phyloP scores from a whole-genome alignment of 2,113 vertebrate species.

The Sylvietta virens region DNA sequence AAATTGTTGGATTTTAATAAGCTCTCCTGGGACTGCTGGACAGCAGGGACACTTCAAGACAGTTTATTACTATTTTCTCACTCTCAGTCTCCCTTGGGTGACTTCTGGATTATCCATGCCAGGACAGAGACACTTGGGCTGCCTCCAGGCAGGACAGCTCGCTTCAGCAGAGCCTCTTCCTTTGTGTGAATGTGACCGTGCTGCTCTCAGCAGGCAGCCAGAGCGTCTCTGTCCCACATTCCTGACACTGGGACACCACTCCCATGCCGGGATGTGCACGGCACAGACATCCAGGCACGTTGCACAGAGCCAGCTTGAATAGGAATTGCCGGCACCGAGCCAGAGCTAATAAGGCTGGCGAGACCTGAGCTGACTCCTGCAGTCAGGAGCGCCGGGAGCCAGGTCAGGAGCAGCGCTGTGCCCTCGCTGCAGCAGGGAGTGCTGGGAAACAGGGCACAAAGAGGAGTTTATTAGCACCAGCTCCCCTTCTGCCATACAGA shows the following conservation, averaged over 20 bases:
- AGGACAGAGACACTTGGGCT: conserved; percentile 14
- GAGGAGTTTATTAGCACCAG: neutral
- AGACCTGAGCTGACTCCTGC: conserved; percentile 51
- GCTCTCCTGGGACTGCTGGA: neutral
- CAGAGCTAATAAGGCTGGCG: conserved; percentile 49
- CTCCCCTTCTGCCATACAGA: neutral
- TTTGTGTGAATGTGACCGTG: neutral
- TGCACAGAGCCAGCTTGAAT: conserved; percentile 13
- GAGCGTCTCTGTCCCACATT: conserved; percentile 36
- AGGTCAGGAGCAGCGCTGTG: neutral
- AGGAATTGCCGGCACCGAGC: neutral
- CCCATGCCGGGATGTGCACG: conserved; percentile 29
- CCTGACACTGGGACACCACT: conserved; percentile 49
- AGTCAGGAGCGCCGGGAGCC: neutral
- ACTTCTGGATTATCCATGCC: neutral
- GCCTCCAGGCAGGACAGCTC: conserved; percentile 20
- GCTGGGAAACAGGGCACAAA: neutral
- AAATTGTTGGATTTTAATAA: neutral
- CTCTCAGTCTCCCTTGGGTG: conserved; percentile 11
- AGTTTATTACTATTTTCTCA: conserved; percentile 6
- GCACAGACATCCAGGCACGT: conserved; percentile 31
- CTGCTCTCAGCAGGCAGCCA: conserved; percentile 49
- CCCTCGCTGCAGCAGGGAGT: neutral
- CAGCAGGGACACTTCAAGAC: neutral
- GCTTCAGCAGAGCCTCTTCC: neutral